phyloP scores from a whole-genome alignment of 2,797 vertebrate genomes.

The Epinephelus malabaricus region DNA sequence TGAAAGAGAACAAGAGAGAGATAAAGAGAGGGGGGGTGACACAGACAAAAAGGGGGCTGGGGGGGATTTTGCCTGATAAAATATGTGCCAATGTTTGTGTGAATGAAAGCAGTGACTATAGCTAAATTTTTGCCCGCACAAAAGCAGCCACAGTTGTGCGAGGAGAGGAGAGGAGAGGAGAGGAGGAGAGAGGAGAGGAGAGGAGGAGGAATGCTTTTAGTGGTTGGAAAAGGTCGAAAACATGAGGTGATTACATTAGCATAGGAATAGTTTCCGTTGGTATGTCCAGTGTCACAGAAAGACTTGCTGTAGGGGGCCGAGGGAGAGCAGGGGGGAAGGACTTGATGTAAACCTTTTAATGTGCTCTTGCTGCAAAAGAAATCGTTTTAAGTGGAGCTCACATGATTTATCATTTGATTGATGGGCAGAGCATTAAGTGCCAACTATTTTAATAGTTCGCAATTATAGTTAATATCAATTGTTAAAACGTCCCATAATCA shows the following conservation, averaged over 20 bases:
- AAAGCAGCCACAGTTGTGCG: slow-evolving; percentile 75
- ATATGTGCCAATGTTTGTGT: slow-evolving; percentile 85
- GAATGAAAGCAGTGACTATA: slow-evolving; percentile 85
- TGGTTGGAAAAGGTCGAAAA: slow-evolving; percentile 53
- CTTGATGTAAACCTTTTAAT: background rate
- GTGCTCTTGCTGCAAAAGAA: background rate
- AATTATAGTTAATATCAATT: too few relatives aligned
- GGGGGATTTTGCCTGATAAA: slow-evolving; percentile 84
- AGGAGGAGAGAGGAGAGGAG: slow-evolving; percentile 12
- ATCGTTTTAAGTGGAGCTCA: too few relatives aligned
- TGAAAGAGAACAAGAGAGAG: slow-evolving; percentile 83
- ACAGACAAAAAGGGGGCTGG: slow-evolving; percentile 78
- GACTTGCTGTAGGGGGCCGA: slow-evolving; percentile 9
- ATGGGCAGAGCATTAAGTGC: too few relatives aligned
- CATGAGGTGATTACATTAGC: slow-evolving; percentile 64
- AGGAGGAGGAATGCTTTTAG: slow-evolving; percentile 48
- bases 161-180: slow-evolving; percentile 20
- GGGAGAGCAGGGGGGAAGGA: slow-evolving; percentile 1
- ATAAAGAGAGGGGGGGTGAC: slow-evolving; percentile 76
- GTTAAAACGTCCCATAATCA: too few relatives aligned
- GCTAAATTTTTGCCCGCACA: slow-evolving; percentile 76
- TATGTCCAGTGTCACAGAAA: slow-evolving; percentile 47
- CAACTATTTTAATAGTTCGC: too few relatives aligned
- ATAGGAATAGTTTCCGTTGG: slow-evolving; percentile 58
- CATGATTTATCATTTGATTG: too few relatives aligned